phyloP scores from a whole-genome alignment of 1,140 invertebrate species.

The Drosophila parabipectinata region DNA sequence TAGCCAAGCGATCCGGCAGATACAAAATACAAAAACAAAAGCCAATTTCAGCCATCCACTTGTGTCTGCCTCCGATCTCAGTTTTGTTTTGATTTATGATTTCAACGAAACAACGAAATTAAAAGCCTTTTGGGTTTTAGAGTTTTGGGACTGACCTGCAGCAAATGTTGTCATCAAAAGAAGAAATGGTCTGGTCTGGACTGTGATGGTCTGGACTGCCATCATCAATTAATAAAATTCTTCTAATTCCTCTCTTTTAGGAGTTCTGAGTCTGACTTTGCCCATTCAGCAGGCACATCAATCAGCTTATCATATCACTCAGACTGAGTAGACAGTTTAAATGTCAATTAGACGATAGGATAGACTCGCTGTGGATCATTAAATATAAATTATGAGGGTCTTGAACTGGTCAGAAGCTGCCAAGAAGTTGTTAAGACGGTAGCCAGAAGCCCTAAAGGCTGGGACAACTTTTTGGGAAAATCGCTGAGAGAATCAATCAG shows the following conservation, averaged over 20 bases:
- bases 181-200: slow-evolving; percentile 7
- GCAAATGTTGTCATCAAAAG: slow-evolving; percentile 75
- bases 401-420: slow-evolving; percentile 33
- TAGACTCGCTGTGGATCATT: slow-evolving; percentile 62
- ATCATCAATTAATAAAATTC: slow-evolving; percentile 77
- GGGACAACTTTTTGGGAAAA: slow-evolving; percentile 23
- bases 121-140: slow-evolving; percentile 65
- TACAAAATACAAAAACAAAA: slow-evolving; percentile 40
- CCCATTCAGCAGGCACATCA: slow-evolving; percentile 50
- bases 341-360: slow-evolving; percentile 69
- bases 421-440: slow-evolving; percentile 32
- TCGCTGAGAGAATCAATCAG: slow-evolving; percentile 39
- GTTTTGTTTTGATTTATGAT: slow-evolving; percentile 76
- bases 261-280: not conserved
- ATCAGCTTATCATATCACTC: slow-evolving; percentile 74
- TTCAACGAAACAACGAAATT: slow-evolving; percentile 67
- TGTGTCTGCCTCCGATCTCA: slow-evolving; percentile 51
- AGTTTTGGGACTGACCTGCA: slow-evolving; percentile 60
- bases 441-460: slow-evolving; percentile 29
- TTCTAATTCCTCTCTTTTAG: slow-evolving; percentile 31
- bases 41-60: slow-evolving; percentile 70
- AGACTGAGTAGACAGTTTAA: slow-evolving; percentile 70
- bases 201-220: slow-evolving; percentile 9
- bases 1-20: slow-evolving; percentile 74
- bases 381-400: slow-evolving; percentile 79